Conservation (phyloP, 2,113 vertebrate genomes). For the Bos taurus region DNA sequence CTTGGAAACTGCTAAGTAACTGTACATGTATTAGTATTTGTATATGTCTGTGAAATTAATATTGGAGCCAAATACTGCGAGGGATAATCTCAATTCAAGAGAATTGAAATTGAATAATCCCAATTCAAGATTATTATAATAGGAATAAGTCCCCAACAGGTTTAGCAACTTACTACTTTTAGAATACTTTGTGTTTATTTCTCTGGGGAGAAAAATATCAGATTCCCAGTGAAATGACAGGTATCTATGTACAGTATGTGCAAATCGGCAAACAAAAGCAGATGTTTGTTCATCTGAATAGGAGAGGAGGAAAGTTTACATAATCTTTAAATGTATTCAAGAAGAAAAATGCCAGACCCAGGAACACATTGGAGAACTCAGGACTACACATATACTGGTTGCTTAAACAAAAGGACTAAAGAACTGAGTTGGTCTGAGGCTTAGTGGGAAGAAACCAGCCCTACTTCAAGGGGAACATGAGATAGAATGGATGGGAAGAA, state of each 20-base stretch:
- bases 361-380: neutral
- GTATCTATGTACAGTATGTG: neutral
- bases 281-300: neutral
- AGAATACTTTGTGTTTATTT: neutral
- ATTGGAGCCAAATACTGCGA: neutral
- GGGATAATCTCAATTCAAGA: neutral
- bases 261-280: neutral
- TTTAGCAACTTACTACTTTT: neutral
- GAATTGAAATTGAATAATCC: neutral
- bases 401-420: neutral
- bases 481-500: neutral
- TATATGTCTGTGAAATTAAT: neutral
- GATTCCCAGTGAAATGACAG: neutral
- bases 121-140: neutral
- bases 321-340: neutral
- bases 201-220: neutral
- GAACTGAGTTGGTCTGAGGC: neutral
- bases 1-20: neutral
- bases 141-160: neutral
- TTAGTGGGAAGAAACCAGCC: neutral
- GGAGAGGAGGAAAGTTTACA: neutral
- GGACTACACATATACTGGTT: neutral
- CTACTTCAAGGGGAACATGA: neutral
- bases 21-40: neutral
- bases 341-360: neutral